A percentile compares a stretch with the other conserved stretches of the same genome.
These are phyloP conservation scores for Artemia franciscana DNA, from an alignment of 1,140 invertebrate genomes.

Conservation along the genomic window DNA sequence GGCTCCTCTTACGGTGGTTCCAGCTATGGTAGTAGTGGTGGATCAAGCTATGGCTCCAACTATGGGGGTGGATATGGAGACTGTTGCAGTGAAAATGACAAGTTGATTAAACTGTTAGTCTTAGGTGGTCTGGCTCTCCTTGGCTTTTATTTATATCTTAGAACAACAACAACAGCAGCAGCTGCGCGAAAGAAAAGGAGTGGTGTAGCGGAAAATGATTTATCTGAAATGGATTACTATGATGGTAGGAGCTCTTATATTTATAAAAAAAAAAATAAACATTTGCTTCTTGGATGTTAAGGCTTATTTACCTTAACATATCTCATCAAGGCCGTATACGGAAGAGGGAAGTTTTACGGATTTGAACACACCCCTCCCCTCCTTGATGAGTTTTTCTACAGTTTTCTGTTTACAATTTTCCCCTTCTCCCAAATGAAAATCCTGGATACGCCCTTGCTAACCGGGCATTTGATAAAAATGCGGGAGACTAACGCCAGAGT, in stretches of 20 bases:
- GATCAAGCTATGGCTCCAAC: background rate
- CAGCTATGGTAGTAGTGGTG: background rate
- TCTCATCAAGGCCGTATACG: too few relatives aligned
- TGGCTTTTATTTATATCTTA: conserved; percentile 8
- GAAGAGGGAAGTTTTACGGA: too few relatives aligned
- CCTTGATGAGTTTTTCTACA: too few relatives aligned
- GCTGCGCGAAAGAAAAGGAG: background rate
- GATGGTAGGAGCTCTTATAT: too few relatives aligned
- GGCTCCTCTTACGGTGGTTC: background rate
- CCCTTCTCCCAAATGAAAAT: too few relatives aligned
- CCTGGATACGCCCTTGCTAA: too few relatives aligned
- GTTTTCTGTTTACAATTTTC: too few relatives aligned
- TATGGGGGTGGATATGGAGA: conserved; percentile 3
- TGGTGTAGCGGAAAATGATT: background rate
- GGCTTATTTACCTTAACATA: too few relatives aligned
- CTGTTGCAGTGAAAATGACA: conserved; percentile 4
- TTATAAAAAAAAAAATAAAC: too few relatives aligned
- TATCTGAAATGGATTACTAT: background rate
- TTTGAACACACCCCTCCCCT: background rate
- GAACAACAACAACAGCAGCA: conserved; percentile 7
- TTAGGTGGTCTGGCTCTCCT: conserved; percentile 6
- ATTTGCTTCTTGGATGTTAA: too few relatives aligned
- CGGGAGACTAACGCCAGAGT: too few relatives aligned
- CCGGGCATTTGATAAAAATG: too few relatives aligned
- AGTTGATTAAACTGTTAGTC: conserved; percentile 4